Base-by-base conservation (phyloP, 2,888 invertebrate genomes). In the Drosophila niveifrons region DNA sequence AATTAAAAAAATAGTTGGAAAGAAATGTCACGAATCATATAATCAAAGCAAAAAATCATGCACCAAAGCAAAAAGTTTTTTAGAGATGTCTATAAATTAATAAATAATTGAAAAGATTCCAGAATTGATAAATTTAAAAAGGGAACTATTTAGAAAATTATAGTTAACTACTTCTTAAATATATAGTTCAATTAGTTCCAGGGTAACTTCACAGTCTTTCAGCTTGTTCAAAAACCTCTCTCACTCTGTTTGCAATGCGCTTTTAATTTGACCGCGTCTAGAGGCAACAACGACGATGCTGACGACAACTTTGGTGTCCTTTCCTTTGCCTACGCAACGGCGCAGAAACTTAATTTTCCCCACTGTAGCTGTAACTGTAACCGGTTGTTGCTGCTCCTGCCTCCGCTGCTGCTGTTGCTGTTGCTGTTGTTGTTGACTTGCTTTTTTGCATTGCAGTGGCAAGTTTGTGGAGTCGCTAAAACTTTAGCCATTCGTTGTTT, bases 191-290 rank as follows among this genome's bases (percentile, higher is more conserved):
- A 23, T 23, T 23, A 23, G 23, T 23, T 23, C 23, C 23, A 23
- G 64, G 64, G 72, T 69, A 75, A 63, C n/a, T 1, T 0, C 0
- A 10, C 0, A 7, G 46, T 15, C 23, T 34, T 13, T 39, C 46
- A 53, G 1, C 9, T 6, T 18, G 17, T 2, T 1, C n/a, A 17
- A 29, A 46, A 15, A 6, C 13, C 10, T 2, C 44, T 41, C 47
- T 57, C 31, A 39, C 43, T 8, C 41, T 59, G 62, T 74, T 81
- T 56, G 72, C 83, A 75, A 78, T 80, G 78, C 72, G 69, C 71
- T 83, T 82, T 82, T 83, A 83, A 83, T 82, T 83, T 82, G 81
- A 75, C 80, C 80, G 75, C 80, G 77, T 80, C 80, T 81, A 75
- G 63, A 46, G 56, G 69, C 62, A 57, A 64, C 62, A 57, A 64